Evolutionary conservation across 2,113 vertebrate species (phyloP), one percentile per base, ranked within the genome.

Genomic region (Patagioenas fasciata): DNA sequence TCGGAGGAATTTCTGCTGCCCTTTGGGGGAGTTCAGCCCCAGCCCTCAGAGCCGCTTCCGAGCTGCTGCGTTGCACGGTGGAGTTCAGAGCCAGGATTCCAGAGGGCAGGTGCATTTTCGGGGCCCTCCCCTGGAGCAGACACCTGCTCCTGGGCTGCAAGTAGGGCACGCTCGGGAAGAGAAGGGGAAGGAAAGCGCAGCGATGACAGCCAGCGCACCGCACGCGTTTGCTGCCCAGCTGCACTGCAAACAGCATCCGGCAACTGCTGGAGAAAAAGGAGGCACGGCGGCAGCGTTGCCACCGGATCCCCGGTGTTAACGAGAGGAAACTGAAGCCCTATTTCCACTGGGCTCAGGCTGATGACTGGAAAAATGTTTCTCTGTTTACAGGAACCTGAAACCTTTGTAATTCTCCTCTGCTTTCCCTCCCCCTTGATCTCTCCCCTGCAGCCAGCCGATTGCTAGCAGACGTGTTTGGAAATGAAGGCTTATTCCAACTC

Each of bases 371-470:
- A 96, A 97, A 96, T 95, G 90, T 97, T 97, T 96, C 95, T 97
- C 97, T 96, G 88, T 97, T 97, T 97, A 97, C 97, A 94, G 97
- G 92, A 97, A 97, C 89, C 83, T 78, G 97, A 97, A 97, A 96
- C 97, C 96, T 89, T 47, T 91, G 85, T 92, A 90, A 95, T 97
- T 97, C 94, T 97, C 85, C 82, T 94, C 85, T 64, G 71, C 82
- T 93, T 85, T 36, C 80, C 66, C 58, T 66, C 86, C 62, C 44
- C 75, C 72, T 78, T 44, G 13, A 81, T 92, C 58, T 89, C 69
- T 88, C 34, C 60, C 65, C 83, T 50, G 58, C 47, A 44, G 83
- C 54, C 81, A 87, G 80, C 91, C 96, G 93, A 70, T 91, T 0
- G 5, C 57, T 69, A 58, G 60, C 1, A 5, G 72, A 58, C 8